Percentiles rank a stretch among this genome's conserved stretches.
phyloP scores from a whole-genome alignment of 37 sponge, comb jelly and placozoan genomes.

The Axinella damicornis region DNA sequence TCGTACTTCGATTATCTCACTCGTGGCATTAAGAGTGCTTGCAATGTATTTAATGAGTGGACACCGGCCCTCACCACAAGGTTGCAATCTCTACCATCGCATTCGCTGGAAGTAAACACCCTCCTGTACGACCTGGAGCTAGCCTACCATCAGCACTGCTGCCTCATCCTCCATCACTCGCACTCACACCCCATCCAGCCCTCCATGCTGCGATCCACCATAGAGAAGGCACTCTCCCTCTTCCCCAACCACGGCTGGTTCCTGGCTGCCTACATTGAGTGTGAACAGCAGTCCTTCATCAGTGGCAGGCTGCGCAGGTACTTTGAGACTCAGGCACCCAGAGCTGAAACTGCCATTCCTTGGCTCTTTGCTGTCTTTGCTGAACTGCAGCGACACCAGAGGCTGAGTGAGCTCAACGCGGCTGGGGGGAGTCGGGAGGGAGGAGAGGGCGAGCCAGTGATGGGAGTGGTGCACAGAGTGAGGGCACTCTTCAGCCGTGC shows the following conservation, averaged over 20 bases:
- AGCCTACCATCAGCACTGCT: constrained; percentile 20
- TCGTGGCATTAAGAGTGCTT: constrained; percentile 14
- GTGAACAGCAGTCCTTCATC: constrained; percentile 58
- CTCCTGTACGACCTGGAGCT: not conserved
- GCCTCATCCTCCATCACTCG: constrained; percentile 39
- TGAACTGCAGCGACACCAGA: constrained; percentile 52
- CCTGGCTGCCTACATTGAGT: constrained; percentile 37
- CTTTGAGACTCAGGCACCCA: constrained; percentile 42
- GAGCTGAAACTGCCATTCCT: constrained; percentile 6
- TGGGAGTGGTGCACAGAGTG: constrained; percentile 62
- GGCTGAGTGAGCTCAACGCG: constrained; percentile 4
- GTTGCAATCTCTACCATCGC: not conserved
- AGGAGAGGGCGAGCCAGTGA: constrained; percentile 25
- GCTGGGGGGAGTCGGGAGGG: not conserved
- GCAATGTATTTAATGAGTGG: constrained; percentile 14
- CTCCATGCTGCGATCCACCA: constrained; percentile 10
- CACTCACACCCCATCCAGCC: constrained; percentile 28
- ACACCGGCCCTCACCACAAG: not conserved
- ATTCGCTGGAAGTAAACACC: not conserved
- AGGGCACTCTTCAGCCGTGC: constrained; percentile 68
- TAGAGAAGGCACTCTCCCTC: constrained; percentile 40
- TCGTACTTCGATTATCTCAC: constrained; percentile 62
- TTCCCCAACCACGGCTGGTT: constrained; percentile 63
- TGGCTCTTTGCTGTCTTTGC: constrained; percentile 64
- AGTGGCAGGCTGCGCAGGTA: constrained; percentile 60